Evolutionary conservation across 1,140 invertebrate genomes (phyloP).

Genomic region (Antheraea pernyi): DNA sequence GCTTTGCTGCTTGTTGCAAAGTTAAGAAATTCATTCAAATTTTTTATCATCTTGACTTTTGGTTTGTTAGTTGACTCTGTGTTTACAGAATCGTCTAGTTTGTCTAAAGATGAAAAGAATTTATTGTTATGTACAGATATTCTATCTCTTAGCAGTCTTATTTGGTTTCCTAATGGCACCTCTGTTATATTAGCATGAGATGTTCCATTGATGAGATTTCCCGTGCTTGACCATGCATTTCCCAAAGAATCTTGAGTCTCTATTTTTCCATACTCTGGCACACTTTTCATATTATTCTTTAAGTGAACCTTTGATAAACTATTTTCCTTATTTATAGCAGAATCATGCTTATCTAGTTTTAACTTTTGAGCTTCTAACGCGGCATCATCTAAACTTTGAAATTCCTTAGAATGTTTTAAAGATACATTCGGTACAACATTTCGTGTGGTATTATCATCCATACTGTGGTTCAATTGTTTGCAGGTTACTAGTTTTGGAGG

Average conservation of each 20-base stretch:
- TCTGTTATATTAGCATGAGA: slow-evolving; percentile 45
- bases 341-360: slow-evolving; percentile 38
- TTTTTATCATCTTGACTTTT: slow-evolving; percentile 85
- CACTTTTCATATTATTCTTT: slow-evolving; percentile 57
- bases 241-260: slow-evolving; percentile 31
- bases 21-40: slow-evolving; percentile 91
- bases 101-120: slow-evolving; percentile 80
- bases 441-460: slow-evolving; percentile 83
- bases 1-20: slow-evolving; percentile 85
- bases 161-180: slow-evolving; percentile 66
- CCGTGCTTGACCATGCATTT: slow-evolving; percentile 48
- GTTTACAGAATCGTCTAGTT: slow-evolving; percentile 57
- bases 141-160: slow-evolving; percentile 63
- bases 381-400: slow-evolving; percentile 83
- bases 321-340: slow-evolving; percentile 42
- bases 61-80: slow-evolving; percentile 47
- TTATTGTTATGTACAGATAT: slow-evolving; percentile 73
- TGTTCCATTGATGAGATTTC: slow-evolving; percentile 60
- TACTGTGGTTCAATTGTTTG: slow-evolving; percentile 83
- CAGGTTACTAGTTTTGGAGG: slow-evolving; percentile 71
- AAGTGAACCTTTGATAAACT: slow-evolving; percentile 31
- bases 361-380: slow-evolving; percentile 52
- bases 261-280: slow-evolving; percentile 54
- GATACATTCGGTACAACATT: slow-evolving; percentile 46
- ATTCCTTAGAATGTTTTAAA: slow-evolving; percentile 73